Base-by-base conservation (phyloP, 1,140 invertebrate species). In the Helicoverpa zea region DNA sequence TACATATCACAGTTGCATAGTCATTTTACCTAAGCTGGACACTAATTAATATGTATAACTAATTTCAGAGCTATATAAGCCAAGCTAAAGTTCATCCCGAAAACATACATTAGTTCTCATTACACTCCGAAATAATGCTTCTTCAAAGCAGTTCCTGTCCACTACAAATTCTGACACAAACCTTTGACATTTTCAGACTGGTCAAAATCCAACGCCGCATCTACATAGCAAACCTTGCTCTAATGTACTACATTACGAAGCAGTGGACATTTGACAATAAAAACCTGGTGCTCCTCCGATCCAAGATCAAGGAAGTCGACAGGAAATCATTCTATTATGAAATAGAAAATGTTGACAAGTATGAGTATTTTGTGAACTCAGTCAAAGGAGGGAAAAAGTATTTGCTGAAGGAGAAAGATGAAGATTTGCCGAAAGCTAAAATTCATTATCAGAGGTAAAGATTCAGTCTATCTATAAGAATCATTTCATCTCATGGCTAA, bases 221-320 rank as follows among this genome's bases (percentile, higher is more conserved):
- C 10, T 97, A 97, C 85, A 96, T 96, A 58, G 97, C 98, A 0
- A 97, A 97, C 51, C 94, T 94, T 10, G 97, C 97, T 3, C 86
- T 99, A 3, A 95, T 97, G 64, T 98, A 97, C 86, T 99, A 98
- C 86, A 96, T 98, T 0, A 96, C 95, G 0, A 96, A 98, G 81
- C 96, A 98, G 88, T 99, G 98, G 98, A 95, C 95, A 9, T 99
- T 99, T 88, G 88, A 94, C 23, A 98, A 98, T 82, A 92, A 96
- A 1, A 98, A 98, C 81, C 95, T 98, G 35, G 85, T 96, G 11
- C 89, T 94, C 1, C 90, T 99, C 14, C 95, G 97, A 76, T 88
- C 94, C 0, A 85, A 92, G 7, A 90, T 99, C 76, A 95, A 96
- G 56, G 83, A 94, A 1, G 88, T 95, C 16, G 98, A 99, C 88